phyloP scores from a whole-genome alignment of 2,113 vertebrate species.

The Esox niger region DNA sequence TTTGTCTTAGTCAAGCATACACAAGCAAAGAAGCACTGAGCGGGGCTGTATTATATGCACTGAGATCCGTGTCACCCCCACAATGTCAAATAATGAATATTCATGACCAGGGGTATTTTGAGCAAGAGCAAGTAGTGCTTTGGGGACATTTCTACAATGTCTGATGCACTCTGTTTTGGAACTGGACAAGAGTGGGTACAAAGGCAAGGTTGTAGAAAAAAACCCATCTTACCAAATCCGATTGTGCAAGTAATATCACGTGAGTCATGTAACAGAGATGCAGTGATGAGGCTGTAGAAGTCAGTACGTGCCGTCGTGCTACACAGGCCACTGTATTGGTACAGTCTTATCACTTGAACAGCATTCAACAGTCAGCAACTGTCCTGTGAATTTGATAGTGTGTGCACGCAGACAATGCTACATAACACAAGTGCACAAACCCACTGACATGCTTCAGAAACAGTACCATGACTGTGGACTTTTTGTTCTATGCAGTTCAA shows the following conservation, averaged over 20 bases:
- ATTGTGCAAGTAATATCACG: conserved; percentile 43
- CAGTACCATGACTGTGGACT: not conserved
- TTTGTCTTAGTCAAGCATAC: conserved; percentile 29
- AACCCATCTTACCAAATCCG: conserved; percentile 5
- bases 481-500: not conserved
- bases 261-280: not conserved
- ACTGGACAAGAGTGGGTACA: conserved; percentile 41
- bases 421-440: too few relatives aligned
- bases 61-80: conserved; percentile 40
- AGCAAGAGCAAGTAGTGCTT: not conserved
- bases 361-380: not conserved
- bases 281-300: not conserved
- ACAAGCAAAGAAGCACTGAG: conserved; percentile 17
- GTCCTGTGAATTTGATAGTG: not conserved
- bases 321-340: not conserved
- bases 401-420: too few relatives aligned
- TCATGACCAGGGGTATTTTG: conserved; percentile 48
- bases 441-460: not conserved
- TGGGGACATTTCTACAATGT: too few relatives aligned
- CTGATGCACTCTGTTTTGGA: conserved; percentile 10
- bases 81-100: conserved; percentile 47
- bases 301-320: conserved; percentile 21
- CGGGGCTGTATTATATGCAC: conserved; percentile 53
- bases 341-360: not conserved
- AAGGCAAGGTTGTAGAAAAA: conserved; percentile 33